Base-by-base conservation (phyloP, 2,888 invertebrate genomes). In the Xylota sylvarum region DNA sequence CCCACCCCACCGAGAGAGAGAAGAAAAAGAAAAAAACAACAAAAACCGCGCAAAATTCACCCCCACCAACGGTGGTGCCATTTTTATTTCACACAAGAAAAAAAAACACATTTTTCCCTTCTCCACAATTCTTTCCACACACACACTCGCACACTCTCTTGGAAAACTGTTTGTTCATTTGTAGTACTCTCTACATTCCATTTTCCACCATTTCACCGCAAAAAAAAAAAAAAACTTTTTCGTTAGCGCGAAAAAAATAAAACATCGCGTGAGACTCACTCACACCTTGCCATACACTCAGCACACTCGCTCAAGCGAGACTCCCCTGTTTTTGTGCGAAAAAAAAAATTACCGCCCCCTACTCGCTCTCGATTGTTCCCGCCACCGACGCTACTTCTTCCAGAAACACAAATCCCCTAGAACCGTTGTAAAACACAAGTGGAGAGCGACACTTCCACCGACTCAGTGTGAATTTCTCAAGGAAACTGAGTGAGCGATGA, bases 41-140 rank as follows among this genome's bases (percentile, higher is more conserved):
- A 48, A 55, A 69, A 77, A 64, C 32, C 40, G 65, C 46, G 85
- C 85, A 70, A 72, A 77, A 62, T 77, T 55, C 86, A 86, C 86
- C 86, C 86, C 86, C 86, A 69, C 69, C 86, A 65, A 70, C 7
- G 50, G 48, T 69, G 82, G 76, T 81, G 86, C 86, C 86, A 86
- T 86, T 86, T 86, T 86, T 86, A 82, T 86, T 86, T 86, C 60
- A 37, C 70, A 46, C 10, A 46, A 64, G 56, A 77, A 83, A 80
- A 83, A 80, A 64, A 52, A 50, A 56, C 67, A 62, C 17, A 30
- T 10, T 67, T 60, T 77, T 76, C 72, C 64, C 58, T 76, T 56
- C 72, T 60, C 5, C 64, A 58, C 35, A 37, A 58, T 32, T 30
- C 14, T 17, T 52, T 17, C 7, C 64, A 40, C 69, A 52, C 60